Conservation (phyloP, 64 coral and sea anemone species). For the Orbicella faveolata region DNA sequence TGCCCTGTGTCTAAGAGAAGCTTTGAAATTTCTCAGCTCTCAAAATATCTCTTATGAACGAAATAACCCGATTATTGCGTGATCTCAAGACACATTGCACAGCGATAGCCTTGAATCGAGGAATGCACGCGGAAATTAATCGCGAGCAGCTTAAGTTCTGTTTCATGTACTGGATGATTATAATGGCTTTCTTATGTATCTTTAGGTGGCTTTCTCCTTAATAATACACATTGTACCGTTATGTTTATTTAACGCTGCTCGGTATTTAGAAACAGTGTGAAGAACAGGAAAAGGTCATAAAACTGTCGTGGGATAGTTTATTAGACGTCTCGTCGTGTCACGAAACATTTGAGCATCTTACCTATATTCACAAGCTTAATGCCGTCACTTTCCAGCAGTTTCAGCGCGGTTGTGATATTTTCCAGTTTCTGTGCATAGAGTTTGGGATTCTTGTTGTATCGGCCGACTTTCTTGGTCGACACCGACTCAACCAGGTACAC, state of each 20-base stretch:
- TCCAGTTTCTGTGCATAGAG: constrained; percentile 88
- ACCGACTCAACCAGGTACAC: constrained; percentile 90
- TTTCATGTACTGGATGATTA: neutral
- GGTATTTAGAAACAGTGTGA: neutral
- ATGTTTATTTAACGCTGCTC: constrained; percentile 24
- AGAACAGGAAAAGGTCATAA: neutral
- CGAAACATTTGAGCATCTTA: constrained; percentile 41
- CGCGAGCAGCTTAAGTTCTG: neutral
- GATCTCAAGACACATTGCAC: neutral
- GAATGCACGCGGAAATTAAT: neutral
- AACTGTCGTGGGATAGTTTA: neutral
- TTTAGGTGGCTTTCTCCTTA: neutral
- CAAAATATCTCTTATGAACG: neutral
- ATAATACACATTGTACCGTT: neutral
- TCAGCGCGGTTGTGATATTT: constrained; percentile 85
- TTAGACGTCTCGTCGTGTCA: neutral
- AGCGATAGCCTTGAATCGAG: neutral
- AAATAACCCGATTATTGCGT: constrained; percentile 9
- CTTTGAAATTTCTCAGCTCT: neutral
- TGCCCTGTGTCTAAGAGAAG: neutral
- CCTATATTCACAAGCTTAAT: constrained; percentile 99
- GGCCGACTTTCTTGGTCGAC: constrained; percentile 74
- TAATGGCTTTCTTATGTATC: neutral
- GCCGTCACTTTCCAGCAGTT: constrained; percentile 69
- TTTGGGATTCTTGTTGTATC: constrained; percentile 75